These are phyloP conservation scores for Protophormia terraenovae DNA, from an alignment of 2,888 invertebrate genomes.

Conservation along the genomic window DNA sequence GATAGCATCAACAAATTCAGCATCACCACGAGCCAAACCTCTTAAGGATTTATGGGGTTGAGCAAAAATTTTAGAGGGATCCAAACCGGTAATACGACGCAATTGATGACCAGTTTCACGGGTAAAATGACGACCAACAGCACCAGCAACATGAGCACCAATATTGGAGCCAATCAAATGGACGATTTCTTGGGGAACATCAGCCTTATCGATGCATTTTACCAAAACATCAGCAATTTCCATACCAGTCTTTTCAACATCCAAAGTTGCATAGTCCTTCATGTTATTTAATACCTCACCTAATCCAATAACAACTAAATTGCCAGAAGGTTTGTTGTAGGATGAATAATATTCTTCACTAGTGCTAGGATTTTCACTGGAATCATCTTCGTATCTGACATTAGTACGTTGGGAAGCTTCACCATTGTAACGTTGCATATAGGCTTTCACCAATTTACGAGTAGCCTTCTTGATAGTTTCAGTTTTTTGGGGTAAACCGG, in stretches of 20 bases:
- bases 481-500: constrained; percentile 74
- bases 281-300: constrained; percentile 73
- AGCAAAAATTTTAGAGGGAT: constrained; percentile 75
- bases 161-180: constrained; percentile 77
- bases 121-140: constrained; percentile 75
- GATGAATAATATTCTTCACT: constrained; percentile 52
- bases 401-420: background rate
- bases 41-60: constrained; percentile 71
- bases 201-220: constrained; percentile 71
- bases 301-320: constrained; percentile 77
- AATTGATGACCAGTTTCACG: constrained; percentile 75
- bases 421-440: constrained; percentile 75
- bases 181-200: constrained; percentile 74
- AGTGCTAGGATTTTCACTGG: constrained; percentile 6
- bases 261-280: constrained; percentile 73
- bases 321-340: constrained; percentile 68
- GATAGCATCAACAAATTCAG: constrained; percentile 79
- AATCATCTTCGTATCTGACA: constrained; percentile 20
- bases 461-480: constrained; percentile 73
- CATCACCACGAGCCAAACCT: constrained; percentile 78
- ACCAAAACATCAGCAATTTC: constrained; percentile 75
- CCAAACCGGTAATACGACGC: constrained; percentile 79
- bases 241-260: constrained; percentile 73
- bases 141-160: constrained; percentile 79
- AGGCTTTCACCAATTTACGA: constrained; percentile 74